Evolutionary conservation across 2,113 vertebrate genomes (phyloP).

Genomic region (Ameiurus melas): DNA sequence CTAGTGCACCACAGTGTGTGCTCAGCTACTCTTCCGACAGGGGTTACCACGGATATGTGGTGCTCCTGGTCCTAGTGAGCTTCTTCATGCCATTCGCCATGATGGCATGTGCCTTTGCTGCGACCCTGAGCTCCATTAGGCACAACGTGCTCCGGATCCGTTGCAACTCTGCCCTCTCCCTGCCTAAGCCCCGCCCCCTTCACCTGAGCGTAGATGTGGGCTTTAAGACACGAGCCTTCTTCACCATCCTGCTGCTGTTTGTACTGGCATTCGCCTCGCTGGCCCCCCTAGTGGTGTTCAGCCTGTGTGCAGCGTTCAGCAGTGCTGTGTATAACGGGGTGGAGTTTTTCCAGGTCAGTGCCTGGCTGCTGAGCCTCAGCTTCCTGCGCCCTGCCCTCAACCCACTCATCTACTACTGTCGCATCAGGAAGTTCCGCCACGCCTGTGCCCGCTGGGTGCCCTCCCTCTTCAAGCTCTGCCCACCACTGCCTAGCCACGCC

Average conservation of each 20-base stretch:
- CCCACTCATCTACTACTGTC: conserved; percentile 98
- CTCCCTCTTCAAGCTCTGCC: conserved; percentile 93
- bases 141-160: conserved; percentile 95
- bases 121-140: conserved; percentile 92
- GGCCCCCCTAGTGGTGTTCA: conserved; percentile 80
- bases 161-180: conserved; percentile 90
- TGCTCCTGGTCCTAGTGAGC: conserved; percentile 84
- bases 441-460: conserved; percentile 95
- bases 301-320: conserved; percentile 78
- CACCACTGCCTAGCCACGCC: conserved; percentile 85
- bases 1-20: conserved; percentile 95
- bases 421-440: conserved; percentile 98
- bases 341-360: conserved; percentile 94
- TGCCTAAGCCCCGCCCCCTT: conserved; percentile 92
- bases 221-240: conserved; percentile 99
- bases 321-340: conserved; percentile 86
- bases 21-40: conserved; percentile 85
- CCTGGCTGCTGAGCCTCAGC: conserved; percentile 98
- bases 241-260: conserved; percentile 98
- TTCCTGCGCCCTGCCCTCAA: conserved; percentile 99
- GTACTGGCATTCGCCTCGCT: conserved; percentile 74
- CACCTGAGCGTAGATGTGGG: conserved; percentile 98
- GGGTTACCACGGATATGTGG: conserved; percentile 85
- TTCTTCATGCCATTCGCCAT: conserved; percentile 93
- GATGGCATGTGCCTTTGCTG: conserved; percentile 95